phyloP scores from a whole-genome alignment of 2,797 vertebrate species.

The Eospalax fontanierii region DNA sequence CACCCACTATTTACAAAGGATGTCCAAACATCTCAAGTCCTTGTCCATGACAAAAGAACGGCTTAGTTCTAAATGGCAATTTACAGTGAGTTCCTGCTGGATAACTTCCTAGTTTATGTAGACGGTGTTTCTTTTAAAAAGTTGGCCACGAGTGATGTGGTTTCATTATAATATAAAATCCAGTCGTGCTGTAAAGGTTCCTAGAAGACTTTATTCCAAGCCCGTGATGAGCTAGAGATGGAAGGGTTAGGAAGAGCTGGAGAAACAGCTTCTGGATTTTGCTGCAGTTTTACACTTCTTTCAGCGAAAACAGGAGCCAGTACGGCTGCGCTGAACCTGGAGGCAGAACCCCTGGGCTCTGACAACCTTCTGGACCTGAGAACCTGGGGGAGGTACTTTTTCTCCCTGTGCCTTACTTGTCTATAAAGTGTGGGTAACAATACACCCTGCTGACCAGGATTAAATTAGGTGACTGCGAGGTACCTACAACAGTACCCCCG shows the following conservation, averaged over 20 bases:
- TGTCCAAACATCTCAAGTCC: slow-evolving; percentile 43
- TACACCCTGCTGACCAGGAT: background rate
- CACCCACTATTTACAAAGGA: background rate
- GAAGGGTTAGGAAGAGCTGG: background rate
- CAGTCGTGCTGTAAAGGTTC: background rate
- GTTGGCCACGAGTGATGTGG: background rate
- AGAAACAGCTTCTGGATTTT: slow-evolving; percentile 41
- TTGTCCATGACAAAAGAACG: slow-evolving; percentile 42
- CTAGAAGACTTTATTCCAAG: slow-evolving; percentile 50
- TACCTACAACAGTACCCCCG: slow-evolving; percentile 28
- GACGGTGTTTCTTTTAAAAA: slow-evolving; percentile 33
- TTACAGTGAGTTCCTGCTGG: slow-evolving; percentile 7
- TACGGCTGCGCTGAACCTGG: background rate
- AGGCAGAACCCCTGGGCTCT: slow-evolving; percentile 8
- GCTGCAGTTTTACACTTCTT: background rate
- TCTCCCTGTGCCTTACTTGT: background rate
- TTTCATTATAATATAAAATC: slow-evolving; percentile 63
- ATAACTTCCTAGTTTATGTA: slow-evolving; percentile 49
- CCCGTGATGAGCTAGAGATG: background rate
- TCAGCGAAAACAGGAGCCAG: slow-evolving; percentile 50
- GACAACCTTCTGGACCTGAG: slow-evolving; percentile 22
- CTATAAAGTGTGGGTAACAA: slow-evolving; percentile 22
- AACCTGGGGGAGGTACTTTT: background rate
- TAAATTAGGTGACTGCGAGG: slow-evolving; percentile 35
- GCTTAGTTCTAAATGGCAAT: slow-evolving; percentile 42